phyloP scores from a whole-genome alignment of 2,113 vertebrate genomes.

The Camelus dromedarius region DNA sequence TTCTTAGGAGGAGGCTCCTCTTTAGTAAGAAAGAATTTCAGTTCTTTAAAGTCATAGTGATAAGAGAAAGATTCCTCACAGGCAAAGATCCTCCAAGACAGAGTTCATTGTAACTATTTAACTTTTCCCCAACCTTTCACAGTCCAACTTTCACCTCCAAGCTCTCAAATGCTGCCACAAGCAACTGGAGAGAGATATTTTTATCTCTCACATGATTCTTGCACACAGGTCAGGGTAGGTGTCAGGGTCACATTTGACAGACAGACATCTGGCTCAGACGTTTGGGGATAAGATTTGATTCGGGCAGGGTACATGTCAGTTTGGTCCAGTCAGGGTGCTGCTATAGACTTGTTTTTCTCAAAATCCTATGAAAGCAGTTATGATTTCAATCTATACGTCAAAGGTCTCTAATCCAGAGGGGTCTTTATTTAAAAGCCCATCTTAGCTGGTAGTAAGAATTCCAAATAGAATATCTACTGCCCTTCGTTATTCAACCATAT shows the following conservation, averaged over 20 bases:
- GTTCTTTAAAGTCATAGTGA: background rate
- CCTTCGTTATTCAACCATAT: background rate
- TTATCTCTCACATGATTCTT: slow-evolving; percentile 63
- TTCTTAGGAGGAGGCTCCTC: background rate
- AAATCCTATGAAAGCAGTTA: background rate
- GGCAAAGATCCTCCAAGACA: background rate
- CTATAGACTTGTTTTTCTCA: background rate
- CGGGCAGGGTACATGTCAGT: background rate
- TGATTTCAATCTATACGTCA: background rate
- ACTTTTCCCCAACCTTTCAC: background rate
- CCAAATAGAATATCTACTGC: background rate
- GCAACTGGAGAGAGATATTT: slow-evolving; percentile 60
- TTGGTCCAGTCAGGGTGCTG: background rate
- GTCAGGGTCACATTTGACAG: background rate
- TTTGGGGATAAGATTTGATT: slow-evolving; percentile 23
- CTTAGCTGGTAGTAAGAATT: background rate
- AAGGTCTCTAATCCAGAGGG: background rate
- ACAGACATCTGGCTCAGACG: slow-evolving; percentile 61
- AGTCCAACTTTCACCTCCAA: background rate
- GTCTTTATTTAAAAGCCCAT: background rate
- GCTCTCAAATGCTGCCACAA: background rate
- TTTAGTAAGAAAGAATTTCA: background rate
- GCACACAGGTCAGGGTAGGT: slow-evolving; percentile 7
- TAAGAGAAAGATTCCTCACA: background rate
- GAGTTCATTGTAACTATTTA: background rate